Base-by-base conservation (phyloP, 2,888 invertebrate genomes). In the Eupithecia pulchellata region DNA sequence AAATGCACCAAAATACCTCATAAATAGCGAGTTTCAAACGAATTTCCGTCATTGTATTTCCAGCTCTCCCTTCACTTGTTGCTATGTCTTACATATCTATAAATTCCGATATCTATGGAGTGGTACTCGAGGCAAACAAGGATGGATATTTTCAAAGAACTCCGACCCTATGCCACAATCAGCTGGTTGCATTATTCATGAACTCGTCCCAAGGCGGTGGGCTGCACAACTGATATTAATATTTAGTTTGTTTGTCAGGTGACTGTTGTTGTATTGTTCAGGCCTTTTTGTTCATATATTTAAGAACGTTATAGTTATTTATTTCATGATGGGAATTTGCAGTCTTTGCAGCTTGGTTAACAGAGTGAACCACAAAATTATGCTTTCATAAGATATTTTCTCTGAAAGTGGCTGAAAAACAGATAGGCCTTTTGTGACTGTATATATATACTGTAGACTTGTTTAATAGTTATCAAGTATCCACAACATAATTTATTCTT, bases 141-240 rank as follows among this genome's bases (percentile, higher is more conserved):
- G 84, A 86, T 84, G 84, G 86, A 88, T 90, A 87, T 90, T 89
- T 87, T 87, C 86, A 87, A 90, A 88, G 89, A 89, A 86, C 87
- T 85, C 86, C 75, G 81, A 84, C 78, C 82, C 82, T 87, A 85
- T 84, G 88, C 83, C 86, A 90, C 92, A 93, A 93, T 93, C 92
- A 92, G 87, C 79, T 81, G 85, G 85, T 86, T 93, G 91, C 91
- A 93, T 93, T 89, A 93, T 93, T 92, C 92, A 93, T 93, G 91
- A 90, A 89, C 85, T 89, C 87, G 82, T 88, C 86, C 87, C 82
- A 77, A 75, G 84, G 87, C 89, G 90, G 86, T 89, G 84, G 77
- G 82, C 83, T 83, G 78, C 79, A 83, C 81, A 84, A 85, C 79
- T 83, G 79, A 85, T 87, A 86, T 86, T 86, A 86, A 87, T 87